phyloP scores from a whole-genome alignment of 2,888 invertebrate genomes.

The Serripes groenlandicus region DNA sequence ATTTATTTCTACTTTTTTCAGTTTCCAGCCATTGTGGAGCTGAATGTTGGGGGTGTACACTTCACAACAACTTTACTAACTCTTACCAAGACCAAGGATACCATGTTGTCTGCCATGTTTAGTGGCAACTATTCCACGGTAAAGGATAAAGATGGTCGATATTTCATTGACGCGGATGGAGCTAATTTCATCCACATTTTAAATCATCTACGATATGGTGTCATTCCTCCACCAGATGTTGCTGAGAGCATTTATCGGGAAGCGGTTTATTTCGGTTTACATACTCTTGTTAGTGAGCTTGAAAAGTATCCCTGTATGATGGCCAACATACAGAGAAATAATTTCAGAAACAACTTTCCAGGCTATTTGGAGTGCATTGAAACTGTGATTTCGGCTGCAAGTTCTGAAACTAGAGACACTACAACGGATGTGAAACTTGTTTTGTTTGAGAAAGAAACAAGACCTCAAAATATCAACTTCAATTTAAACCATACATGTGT shows the following conservation, averaged over 20 bases:
- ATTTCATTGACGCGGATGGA: slow-evolving; percentile 84
- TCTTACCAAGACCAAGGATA: slow-evolving; percentile 77
- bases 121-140: slow-evolving; percentile 80
- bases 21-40: slow-evolving; percentile 80
- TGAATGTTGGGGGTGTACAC: slow-evolving; percentile 83
- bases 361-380: slow-evolving; percentile 72
- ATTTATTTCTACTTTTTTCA: slow-evolving; percentile 49
- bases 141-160: slow-evolving; percentile 80
- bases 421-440: slow-evolving; percentile 63
- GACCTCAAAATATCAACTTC: slow-evolving; percentile 56
- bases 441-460: slow-evolving; percentile 57
- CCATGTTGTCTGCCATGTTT: slow-evolving; percentile 84
- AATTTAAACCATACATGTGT: slow-evolving; percentile 68
- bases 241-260: slow-evolving; percentile 78
- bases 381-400: slow-evolving; percentile 59
- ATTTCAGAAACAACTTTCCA: slow-evolving; percentile 69
- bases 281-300: slow-evolving; percentile 75
- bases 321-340: slow-evolving; percentile 73
- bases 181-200: slow-evolving; percentile 79
- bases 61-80: slow-evolving; percentile 81
- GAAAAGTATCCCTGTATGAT: slow-evolving; percentile 76
- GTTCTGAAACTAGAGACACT: slow-evolving; percentile 48
- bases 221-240: slow-evolving; percentile 75
- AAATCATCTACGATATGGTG: slow-evolving; percentile 80
- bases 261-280: slow-evolving; percentile 81